Evolutionary conservation across 2,797 vertebrate genomes (phyloP).

Genomic region (Pseudomugil tenellus): DNA sequence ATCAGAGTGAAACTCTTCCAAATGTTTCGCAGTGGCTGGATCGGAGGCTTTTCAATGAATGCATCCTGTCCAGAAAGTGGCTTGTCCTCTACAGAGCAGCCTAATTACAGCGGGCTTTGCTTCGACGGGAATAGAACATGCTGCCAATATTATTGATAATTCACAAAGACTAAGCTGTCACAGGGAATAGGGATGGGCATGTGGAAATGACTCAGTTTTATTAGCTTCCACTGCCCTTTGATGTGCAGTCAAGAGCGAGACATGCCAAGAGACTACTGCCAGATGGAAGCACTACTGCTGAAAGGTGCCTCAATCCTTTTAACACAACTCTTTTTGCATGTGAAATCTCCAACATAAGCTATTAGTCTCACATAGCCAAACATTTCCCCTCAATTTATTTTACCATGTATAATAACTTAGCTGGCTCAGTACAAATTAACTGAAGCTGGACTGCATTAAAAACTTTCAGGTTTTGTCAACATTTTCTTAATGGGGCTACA

Average conservation of each 20-base stretch:
- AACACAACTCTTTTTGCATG: conserved; percentile 65
- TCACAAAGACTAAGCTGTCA: conserved; percentile 78
- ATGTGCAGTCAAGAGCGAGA: conserved; percentile 74
- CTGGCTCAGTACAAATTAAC: conserved; percentile 17
- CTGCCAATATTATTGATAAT: conserved; percentile 83
- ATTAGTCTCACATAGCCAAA: conserved; percentile 61
- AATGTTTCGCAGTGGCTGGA: conserved; percentile 30
- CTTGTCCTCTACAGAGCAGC: conserved; percentile 70
- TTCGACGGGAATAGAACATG: conserved; percentile 65
- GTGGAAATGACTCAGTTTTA: conserved; percentile 76
- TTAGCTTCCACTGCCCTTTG: conserved; percentile 75
- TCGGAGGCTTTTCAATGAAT: conserved; percentile 37
- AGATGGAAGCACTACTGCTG: conserved; percentile 72
- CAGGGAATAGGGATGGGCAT: conserved; percentile 73
- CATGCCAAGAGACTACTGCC: conserved; percentile 72
- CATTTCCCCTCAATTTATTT: conserved; percentile 62
- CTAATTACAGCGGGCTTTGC: conserved; percentile 76
- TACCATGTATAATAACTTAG: conserved; percentile 48
- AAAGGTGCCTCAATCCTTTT: conserved; percentile 72
- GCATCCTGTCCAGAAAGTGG: conserved; percentile 54
- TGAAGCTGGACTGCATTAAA: conserved; percentile 22
- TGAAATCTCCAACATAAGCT: conserved; percentile 55
- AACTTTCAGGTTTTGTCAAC: conserved; percentile 7
- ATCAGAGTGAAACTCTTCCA: conserved; percentile 41
- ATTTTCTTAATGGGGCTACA: conserved; percentile 15